Evolutionary conservation across 92 coral and sea anemone species (phyloP).

Genomic region (Phenganax stokvisi): DNA sequence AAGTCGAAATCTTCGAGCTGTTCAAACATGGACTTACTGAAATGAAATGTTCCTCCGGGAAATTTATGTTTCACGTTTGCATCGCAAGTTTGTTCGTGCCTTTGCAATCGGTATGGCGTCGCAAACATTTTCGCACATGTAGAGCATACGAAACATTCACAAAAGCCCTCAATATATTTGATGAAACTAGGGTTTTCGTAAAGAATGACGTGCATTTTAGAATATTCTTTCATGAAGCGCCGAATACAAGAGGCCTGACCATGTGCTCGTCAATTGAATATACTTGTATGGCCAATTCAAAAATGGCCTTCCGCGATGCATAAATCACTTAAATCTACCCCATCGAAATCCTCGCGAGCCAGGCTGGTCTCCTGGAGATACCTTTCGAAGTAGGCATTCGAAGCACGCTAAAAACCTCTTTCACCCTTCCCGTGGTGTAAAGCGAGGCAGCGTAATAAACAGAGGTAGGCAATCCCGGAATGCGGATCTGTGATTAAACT

Average conservation of each 20-base stretch:
- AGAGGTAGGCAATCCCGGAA: not conserved
- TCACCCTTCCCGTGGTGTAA: not conserved
- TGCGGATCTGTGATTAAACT: too few relatives aligned
- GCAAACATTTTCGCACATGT: too few relatives aligned
- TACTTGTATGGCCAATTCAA: not conserved
- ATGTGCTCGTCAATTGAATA: not conserved
- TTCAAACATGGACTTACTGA: too few relatives aligned
- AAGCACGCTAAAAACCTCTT: not conserved
- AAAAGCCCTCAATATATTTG: too few relatives aligned
- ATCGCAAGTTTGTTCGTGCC: too few relatives aligned
- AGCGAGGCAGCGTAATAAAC: conserved; percentile 3
- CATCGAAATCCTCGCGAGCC: not conserved
- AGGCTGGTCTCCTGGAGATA: not conserved
- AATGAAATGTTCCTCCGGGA: too few relatives aligned
- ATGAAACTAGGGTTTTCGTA: not conserved
- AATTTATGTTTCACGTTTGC: too few relatives aligned
- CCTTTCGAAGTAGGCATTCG: not conserved
- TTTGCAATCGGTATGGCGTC: too few relatives aligned
- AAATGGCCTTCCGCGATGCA: not conserved
- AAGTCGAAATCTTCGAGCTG: too few relatives aligned
- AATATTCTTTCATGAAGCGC: not conserved
- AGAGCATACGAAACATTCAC: too few relatives aligned
- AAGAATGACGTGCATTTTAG: not conserved
- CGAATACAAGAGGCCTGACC: not conserved
- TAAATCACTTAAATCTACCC: not conserved